These are phyloP conservation scores for Melinaea marsaeus DNA, from an alignment of 2,888 invertebrate species.

Conservation along the genomic window DNA sequence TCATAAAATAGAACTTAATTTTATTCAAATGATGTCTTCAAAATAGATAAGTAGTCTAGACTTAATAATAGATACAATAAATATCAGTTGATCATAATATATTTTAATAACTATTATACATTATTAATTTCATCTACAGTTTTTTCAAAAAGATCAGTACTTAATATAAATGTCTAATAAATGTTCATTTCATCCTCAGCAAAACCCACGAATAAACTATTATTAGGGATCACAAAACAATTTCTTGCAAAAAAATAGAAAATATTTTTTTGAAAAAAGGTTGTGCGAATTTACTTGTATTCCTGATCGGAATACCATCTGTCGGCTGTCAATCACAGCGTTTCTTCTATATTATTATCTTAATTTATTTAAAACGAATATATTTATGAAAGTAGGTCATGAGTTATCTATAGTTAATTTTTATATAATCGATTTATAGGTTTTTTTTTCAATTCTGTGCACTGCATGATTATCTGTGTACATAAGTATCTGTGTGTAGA, in stretches of 20 bases:
- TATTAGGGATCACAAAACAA: not conserved
- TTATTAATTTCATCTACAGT: too few relatives aligned
- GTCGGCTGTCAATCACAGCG: constrained; percentile 4
- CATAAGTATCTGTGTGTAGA: too few relatives aligned
- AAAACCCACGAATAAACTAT: not conserved
- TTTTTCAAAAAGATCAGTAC: not conserved
- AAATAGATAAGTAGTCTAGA: not conserved
- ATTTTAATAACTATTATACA: too few relatives aligned
- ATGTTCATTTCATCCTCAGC: not conserved
- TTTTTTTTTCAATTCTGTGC: too few relatives aligned
- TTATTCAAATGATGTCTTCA: not conserved
- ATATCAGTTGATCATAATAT: not conserved
- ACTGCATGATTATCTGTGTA: too few relatives aligned
- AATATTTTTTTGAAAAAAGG: not conserved
- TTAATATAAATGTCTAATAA: not conserved
- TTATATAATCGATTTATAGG: too few relatives aligned
- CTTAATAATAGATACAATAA: not conserved
- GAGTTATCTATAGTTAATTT: too few relatives aligned
- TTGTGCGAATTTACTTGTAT: not conserved
- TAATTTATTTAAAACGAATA: too few relatives aligned
- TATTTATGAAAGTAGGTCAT: too few relatives aligned
- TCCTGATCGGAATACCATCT: constrained; percentile 1
- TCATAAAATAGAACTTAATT: not conserved
- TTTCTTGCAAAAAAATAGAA: constrained; percentile 2
- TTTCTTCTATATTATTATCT: not conserved